phyloP scores from a whole-genome alignment of 2,888 invertebrate genomes.

The Drosophila parthenogenetica region DNA sequence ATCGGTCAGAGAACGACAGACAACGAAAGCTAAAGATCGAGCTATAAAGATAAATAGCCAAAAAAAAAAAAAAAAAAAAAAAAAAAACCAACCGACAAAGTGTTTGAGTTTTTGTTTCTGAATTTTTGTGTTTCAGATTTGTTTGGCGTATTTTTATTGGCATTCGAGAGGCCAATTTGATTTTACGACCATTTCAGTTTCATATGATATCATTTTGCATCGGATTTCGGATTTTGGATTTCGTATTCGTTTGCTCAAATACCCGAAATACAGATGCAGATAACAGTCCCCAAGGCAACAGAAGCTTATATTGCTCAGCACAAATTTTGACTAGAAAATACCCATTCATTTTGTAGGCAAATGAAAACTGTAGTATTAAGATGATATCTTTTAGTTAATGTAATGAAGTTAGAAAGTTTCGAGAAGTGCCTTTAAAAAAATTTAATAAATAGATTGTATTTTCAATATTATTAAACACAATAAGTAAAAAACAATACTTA shows the following conservation, averaged over 20 bases:
- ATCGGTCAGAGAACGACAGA: constrained; percentile 38
- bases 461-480: too few species aligned
- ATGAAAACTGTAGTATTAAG: too few species aligned
- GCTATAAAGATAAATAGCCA: constrained; percentile 66
- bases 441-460: too few species aligned
- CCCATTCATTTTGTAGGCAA: not conserved
- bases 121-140: constrained; percentile 46
- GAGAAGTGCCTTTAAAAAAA: too few species aligned
- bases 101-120: constrained; percentile 29
- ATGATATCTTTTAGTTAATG: too few species aligned
- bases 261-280: constrained; percentile 23
- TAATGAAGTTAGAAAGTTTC: too few species aligned
- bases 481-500: too few species aligned
- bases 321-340: not conserved
- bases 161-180: constrained; percentile 66
- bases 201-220: constrained; percentile 65
- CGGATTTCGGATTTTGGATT: constrained; percentile 22
- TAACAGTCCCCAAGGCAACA: not conserved
- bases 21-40: constrained; percentile 43
- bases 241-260: constrained; percentile 26
- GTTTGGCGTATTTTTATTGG: constrained; percentile 71
- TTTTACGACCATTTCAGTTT: constrained; percentile 66
- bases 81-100: constrained; percentile 69
- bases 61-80: constrained; percentile 58
- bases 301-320: not conserved